phyloP scores from a whole-genome alignment of 2,113 vertebrate species.

The Pluvialis apricaria region DNA sequence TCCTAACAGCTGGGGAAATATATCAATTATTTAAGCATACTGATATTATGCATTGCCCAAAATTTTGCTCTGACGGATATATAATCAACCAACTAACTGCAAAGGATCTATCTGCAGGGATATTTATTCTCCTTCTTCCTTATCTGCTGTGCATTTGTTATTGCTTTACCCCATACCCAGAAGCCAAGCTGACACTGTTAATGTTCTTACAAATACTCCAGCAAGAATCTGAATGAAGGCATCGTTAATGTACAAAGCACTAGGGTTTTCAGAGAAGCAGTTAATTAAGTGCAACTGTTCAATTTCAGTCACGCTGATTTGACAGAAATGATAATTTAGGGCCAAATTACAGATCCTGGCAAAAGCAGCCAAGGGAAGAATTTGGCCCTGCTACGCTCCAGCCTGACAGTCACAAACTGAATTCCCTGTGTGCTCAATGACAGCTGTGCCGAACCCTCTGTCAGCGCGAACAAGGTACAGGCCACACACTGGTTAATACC shows the following conservation, averaged over 20 bases:
- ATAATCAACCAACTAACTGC: background rate
- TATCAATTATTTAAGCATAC: background rate
- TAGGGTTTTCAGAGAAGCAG: background rate
- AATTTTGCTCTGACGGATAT: background rate
- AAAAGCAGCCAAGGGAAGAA: background rate
- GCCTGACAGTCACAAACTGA: background rate
- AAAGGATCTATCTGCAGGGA: background rate
- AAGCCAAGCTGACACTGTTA: background rate
- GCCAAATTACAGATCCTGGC: background rate
- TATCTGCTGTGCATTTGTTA: background rate
- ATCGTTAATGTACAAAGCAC: background rate
- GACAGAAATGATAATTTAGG: constrained; percentile 30
- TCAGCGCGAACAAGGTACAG: background rate
- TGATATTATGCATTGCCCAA: background rate
- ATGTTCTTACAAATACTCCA: background rate
- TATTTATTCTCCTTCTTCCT: background rate
- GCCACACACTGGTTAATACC: background rate
- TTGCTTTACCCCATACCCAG: background rate
- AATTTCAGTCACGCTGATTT: background rate
- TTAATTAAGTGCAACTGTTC: constrained; percentile 32
- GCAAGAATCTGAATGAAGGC: background rate
- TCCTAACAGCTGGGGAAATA: background rate
- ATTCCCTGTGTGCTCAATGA: background rate
- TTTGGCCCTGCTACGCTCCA: background rate
- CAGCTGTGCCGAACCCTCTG: background rate